A percentile compares a stretch with the other conserved stretches of the same genome.
Evolutionary conservation across 30 jellyfish, hydroid and myxozoan species (phyloP).

Genomic region (Phacellophora camtschatica): DNA sequence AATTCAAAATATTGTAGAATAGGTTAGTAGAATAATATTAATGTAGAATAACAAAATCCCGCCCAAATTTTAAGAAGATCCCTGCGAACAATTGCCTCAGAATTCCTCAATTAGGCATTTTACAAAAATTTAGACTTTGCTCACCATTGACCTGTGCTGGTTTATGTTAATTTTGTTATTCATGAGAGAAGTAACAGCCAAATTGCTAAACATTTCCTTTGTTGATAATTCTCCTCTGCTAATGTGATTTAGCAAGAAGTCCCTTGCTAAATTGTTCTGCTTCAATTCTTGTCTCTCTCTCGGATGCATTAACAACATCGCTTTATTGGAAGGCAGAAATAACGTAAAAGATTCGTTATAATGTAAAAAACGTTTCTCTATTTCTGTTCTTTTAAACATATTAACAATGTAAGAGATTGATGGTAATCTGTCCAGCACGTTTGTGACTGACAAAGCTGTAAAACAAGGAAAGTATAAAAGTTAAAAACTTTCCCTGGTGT

Average conservation of each 20-base stretch:
- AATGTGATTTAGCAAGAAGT: constrained; percentile 2
- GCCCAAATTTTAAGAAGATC: too few species aligned
- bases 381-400: constrained; percentile 4
- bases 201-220: background rate
- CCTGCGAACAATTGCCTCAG: too few species aligned
- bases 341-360: background rate
- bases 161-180: background rate
- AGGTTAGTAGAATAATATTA: too few species aligned
- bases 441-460: constrained; percentile 1
- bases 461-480: background rate
- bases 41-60: too few species aligned
- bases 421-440: background rate
- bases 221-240: background rate
- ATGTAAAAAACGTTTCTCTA: background rate
- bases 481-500: too few species aligned
- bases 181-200: background rate
- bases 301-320: background rate
- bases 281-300: background rate
- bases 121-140: too few species aligned
- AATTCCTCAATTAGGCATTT: too few species aligned
- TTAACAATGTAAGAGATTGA: background rate
- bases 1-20: too few species aligned
- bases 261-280: background rate
- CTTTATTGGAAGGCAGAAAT: constrained; percentile 33
- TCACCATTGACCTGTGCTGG: too few species aligned